Conservation (phyloP, 2,888 invertebrate genomes). For the Leucophenga montana region DNA sequence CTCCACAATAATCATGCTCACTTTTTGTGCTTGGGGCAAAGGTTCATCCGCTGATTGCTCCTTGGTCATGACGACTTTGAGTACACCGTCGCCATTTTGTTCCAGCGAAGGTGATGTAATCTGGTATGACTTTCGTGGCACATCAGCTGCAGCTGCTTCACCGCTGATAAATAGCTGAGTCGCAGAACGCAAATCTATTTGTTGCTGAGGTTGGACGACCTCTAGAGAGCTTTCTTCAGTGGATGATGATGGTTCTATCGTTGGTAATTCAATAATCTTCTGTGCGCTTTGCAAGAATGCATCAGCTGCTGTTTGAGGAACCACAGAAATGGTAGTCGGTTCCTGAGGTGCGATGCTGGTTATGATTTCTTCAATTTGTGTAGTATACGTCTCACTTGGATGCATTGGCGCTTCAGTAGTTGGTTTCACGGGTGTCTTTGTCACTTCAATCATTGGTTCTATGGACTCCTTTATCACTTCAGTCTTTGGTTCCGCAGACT, state of each 20-base stretch:
- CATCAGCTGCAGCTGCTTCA: slow-evolving; percentile 56
- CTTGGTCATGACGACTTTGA: slow-evolving; percentile 62
- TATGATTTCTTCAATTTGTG: not conserved
- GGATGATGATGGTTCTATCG: slow-evolving; percentile 5
- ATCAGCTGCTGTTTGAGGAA: not conserved
- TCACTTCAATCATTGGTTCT: not conserved
- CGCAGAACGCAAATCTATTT: slow-evolving; percentile 59
- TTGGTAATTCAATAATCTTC: slow-evolving; percentile 13
- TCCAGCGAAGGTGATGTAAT: slow-evolving; percentile 73
- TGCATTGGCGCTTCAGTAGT: not conserved
- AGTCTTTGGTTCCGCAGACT: slow-evolving; percentile 25
- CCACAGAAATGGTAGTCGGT: too few relatives aligned
- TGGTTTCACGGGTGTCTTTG: too few relatives aligned
- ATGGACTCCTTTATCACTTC: slow-evolving; percentile 1
- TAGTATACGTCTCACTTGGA: not conserved
- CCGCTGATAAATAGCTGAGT: slow-evolving; percentile 70
- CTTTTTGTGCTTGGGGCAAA: slow-evolving; percentile 50
- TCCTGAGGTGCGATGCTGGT: not conserved
- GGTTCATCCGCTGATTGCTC: slow-evolving; percentile 36
- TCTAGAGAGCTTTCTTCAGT: not conserved
- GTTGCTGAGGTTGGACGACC: slow-evolving; percentile 18
- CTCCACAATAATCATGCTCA: slow-evolving; percentile 70
- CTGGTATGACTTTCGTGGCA: slow-evolving; percentile 60
- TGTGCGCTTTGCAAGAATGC: slow-evolving; percentile 40
- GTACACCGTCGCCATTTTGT: slow-evolving; percentile 62